phyloP scores from a whole-genome alignment of 2,797 vertebrate genomes.

The Arrhamphus sclerolepis region DNA sequence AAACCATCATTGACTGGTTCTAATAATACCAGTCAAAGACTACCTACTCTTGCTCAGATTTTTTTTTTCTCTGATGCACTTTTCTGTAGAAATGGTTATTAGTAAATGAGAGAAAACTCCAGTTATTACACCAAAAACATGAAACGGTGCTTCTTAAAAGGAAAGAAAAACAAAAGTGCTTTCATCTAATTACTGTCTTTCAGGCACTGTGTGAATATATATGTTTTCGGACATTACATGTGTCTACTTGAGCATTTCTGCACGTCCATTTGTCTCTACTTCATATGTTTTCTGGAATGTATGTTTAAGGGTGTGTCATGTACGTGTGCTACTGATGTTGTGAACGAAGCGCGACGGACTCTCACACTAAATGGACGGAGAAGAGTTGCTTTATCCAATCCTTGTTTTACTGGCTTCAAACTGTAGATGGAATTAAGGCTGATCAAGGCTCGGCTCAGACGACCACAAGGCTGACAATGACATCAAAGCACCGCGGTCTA shows the following conservation, averaged over 20 bases:
- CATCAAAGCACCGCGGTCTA: slow-evolving; percentile 70
- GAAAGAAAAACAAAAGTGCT: too few relatives aligned
- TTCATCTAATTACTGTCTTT: too few relatives aligned
- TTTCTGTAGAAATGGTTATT: neutral
- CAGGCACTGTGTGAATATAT: too few relatives aligned
- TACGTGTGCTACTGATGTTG: slow-evolving; percentile 15
- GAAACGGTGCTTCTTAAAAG: too few relatives aligned
- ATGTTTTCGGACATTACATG: too few relatives aligned
- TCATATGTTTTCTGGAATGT: neutral
- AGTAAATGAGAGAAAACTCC: neutral
- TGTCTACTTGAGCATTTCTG: neutral
- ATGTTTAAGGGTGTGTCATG: neutral
- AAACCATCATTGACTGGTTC: slow-evolving; percentile 1
- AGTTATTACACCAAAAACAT: too few relatives aligned
- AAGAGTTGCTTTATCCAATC: slow-evolving; percentile 36
- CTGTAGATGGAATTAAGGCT: slow-evolving; percentile 62
- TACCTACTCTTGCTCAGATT: slow-evolving; percentile 1
- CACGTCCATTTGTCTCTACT: neutral
- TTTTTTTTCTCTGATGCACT: neutral
- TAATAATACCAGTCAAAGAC: neutral
- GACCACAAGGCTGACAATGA: slow-evolving; percentile 65
- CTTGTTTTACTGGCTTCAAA: slow-evolving; percentile 57
- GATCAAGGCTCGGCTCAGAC: slow-evolving; percentile 61
- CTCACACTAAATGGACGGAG: slow-evolving; percentile 25
- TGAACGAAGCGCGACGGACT: slow-evolving; percentile 9